Conservation (phyloP, 2,113 vertebrate genomes). For the Bubalus kerabau region DNA sequence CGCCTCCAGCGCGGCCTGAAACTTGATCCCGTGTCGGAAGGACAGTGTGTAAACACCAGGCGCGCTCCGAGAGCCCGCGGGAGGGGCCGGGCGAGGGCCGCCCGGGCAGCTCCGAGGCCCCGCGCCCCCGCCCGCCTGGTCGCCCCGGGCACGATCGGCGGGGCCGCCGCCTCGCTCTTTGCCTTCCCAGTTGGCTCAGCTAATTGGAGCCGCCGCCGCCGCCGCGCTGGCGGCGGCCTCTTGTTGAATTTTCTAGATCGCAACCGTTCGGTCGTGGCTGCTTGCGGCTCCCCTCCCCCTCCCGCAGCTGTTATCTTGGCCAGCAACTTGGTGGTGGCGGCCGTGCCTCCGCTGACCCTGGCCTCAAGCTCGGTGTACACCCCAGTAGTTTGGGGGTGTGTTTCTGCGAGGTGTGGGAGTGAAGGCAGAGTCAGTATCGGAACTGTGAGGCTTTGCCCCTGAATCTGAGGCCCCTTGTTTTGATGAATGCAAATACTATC, state of each 20-base stretch:
- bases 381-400: conserved; percentile 34
- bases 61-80: conserved; percentile 59
- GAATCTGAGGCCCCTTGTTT: background rate
- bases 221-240: conserved; percentile 63
- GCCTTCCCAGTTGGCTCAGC: conserved; percentile 64
- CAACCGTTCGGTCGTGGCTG: conserved; percentile 51
- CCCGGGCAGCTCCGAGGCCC: conserved; percentile 38
- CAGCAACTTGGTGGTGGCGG: conserved; percentile 60
- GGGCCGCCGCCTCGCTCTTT: conserved; percentile 47
- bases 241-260: conserved; percentile 77
- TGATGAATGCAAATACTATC: background rate
- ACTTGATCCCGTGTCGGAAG: conserved; percentile 74
- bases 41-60: conserved; percentile 71
- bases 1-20: conserved; percentile 65
- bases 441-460: conserved; percentile 1
- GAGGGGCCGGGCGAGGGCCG: conserved; percentile 50
- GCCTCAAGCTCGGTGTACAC: background rate
- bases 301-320: conserved; percentile 57
- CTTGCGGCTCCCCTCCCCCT: conserved; percentile 52
- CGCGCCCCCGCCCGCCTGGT: conserved; percentile 24
- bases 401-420: background rate
- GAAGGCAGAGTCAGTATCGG: background rate
- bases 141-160: conserved; percentile 47
- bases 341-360: conserved; percentile 32
- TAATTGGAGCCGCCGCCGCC: conserved; percentile 71